Evolutionary conservation across 2,888 invertebrate species (phyloP).

Genomic region (Pasiphila rectangulata): DNA sequence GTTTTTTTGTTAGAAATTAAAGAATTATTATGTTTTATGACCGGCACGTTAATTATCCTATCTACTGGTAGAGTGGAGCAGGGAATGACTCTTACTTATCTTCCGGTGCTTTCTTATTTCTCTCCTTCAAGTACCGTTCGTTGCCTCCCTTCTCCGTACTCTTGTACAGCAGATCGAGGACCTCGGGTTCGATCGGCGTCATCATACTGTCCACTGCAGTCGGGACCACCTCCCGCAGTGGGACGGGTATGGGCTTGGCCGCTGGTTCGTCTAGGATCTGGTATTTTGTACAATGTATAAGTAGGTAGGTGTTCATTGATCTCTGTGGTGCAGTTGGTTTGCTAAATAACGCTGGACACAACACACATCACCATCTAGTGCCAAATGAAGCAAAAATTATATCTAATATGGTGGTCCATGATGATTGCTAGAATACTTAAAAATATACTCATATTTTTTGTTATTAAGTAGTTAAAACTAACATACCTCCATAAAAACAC

Average conservation of each 20-base stretch:
- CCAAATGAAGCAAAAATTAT: no score
- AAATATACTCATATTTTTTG: no score
- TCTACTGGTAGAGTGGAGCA: no score
- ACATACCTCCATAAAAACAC: no score
- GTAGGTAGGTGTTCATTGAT: neutral
- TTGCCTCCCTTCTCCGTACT: slow-evolving; percentile 73
- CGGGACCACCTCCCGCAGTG: slow-evolving; percentile 41
- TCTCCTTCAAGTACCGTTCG: slow-evolving; percentile 67
- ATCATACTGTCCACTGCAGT: slow-evolving; percentile 59
- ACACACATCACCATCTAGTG: neutral
- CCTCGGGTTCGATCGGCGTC: slow-evolving; percentile 75
- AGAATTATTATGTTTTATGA: no score
- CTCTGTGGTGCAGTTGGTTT: no score
- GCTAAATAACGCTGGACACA: no score
- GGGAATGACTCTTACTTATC: slow-evolving; percentile 65
- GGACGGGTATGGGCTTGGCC: slow-evolving; percentile 42
- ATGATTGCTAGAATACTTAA: no score
- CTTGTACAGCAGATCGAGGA: slow-evolving; percentile 64
- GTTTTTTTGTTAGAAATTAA: no score
- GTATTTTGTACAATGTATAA: neutral
- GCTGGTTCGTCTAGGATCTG: slow-evolving; percentile 53
- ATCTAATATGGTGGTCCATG: neutral
- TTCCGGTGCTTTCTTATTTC: slow-evolving; percentile 76
- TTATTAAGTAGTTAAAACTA: no score
- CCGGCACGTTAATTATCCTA: no score